phyloP scores from a whole-genome alignment of 2,888 invertebrate genomes.

The Eubasilissa splendida region DNA sequence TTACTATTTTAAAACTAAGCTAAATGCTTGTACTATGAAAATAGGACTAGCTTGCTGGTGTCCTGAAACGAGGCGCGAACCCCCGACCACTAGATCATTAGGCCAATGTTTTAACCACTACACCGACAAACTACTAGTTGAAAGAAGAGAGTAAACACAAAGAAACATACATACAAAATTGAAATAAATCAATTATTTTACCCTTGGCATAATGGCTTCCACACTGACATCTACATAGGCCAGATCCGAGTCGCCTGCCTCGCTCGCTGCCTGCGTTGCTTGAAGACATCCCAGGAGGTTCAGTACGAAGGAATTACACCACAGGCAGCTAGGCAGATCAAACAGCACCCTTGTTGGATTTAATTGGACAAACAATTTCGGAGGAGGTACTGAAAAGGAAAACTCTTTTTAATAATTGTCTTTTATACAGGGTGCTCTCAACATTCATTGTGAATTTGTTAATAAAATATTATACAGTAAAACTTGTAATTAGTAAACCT shows the following conservation, averaged over 20 bases:
- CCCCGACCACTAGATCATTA: too few relatives aligned
- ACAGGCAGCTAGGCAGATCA: conserved; percentile 90
- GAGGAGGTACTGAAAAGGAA: conserved; percentile 86
- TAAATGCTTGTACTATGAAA: too few relatives aligned
- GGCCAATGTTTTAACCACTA: too few relatives aligned
- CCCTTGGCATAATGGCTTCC: conserved; percentile 95
- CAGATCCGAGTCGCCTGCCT: conserved; percentile 58
- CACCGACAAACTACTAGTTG: too few relatives aligned
- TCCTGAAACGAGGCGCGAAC: too few relatives aligned
- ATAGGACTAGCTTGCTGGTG: too few relatives aligned
- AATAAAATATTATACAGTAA: too few relatives aligned
- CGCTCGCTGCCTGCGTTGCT: conserved; percentile 67
- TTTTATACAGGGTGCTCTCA: too few relatives aligned
- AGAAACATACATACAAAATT: neutral
- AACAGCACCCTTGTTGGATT: conserved; percentile 92
- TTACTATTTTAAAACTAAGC: too few relatives aligned
- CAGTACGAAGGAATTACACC: conserved; percentile 94
- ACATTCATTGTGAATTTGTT: too few relatives aligned
- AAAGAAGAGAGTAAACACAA: too few relatives aligned
- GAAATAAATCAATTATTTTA: conserved; percentile 65
- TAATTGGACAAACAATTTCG: conserved; percentile 91
- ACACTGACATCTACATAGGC: conserved; percentile 88
- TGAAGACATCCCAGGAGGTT: conserved; percentile 86
- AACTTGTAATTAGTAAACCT: too few relatives aligned
- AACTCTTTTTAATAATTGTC: neutral